Evolutionary conservation across 2,888 invertebrate genomes (phyloP).

Genomic region (Phaonia tiefii): DNA sequence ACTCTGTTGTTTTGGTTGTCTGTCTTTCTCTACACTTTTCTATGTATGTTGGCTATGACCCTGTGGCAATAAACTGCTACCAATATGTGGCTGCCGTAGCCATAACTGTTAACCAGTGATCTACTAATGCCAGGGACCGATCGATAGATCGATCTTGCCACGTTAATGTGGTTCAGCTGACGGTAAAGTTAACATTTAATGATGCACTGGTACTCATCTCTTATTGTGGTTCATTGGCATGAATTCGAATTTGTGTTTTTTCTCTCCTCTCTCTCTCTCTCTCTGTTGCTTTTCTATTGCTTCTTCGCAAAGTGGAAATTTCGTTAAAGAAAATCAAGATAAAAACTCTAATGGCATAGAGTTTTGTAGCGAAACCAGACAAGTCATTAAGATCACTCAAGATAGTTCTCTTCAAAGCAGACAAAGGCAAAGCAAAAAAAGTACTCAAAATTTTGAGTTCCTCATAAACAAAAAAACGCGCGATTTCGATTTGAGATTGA

Average conservation of each 20-base stretch:
- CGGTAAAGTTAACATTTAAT: slow-evolving; percentile 17
- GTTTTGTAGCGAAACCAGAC: background rate
- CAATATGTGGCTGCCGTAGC: slow-evolving; percentile 20
- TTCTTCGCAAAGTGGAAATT: slow-evolving; percentile 1
- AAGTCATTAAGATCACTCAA: slow-evolving; percentile 15
- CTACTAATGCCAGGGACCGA: background rate
- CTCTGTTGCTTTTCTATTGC: background rate
- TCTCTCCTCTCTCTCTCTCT: slow-evolving; percentile 13
- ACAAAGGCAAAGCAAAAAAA: background rate
- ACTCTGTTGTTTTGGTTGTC: background rate
- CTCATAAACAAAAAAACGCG: background rate
- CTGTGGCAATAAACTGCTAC: slow-evolving; percentile 62
- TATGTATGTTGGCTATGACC: slow-evolving; percentile 47
- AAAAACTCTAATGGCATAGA: background rate
- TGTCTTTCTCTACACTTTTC: slow-evolving; percentile 5
- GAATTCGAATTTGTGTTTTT: background rate
- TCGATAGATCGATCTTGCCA: background rate
- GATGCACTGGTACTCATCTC: too few species aligned
- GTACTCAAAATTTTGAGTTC: background rate
- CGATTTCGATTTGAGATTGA: too few species aligned
- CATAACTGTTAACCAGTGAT: slow-evolving; percentile 11
- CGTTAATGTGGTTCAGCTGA: slow-evolving; percentile 3
- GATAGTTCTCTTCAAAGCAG: background rate
- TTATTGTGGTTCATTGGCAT: slow-evolving; percentile 6
- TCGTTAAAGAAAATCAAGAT: background rate